A percentile compares a stretch with the other conserved stretches of the same genome.
Evolutionary conservation across 2,797 vertebrate genomes (phyloP).

Genomic region (Karalla daura): DNA sequence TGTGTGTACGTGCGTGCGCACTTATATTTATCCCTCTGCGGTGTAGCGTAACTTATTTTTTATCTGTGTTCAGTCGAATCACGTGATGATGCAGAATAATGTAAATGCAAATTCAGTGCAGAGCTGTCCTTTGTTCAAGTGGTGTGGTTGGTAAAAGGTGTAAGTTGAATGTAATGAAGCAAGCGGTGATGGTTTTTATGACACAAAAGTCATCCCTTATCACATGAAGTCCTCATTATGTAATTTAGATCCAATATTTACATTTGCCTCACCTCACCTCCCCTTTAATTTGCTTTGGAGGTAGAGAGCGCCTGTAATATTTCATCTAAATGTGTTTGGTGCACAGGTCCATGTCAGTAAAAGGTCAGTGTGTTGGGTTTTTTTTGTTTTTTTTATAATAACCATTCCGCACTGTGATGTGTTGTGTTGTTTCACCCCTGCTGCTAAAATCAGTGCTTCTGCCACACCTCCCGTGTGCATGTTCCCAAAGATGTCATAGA

Average conservation of each 20-base stretch:
- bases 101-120: no score
- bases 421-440: conserved; percentile 31
- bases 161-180: conserved; percentile 61
- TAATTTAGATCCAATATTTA: conserved; percentile 83
- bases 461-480: conserved; percentile 56
- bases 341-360: conserved; percentile 48
- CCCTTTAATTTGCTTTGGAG: conserved; percentile 60
- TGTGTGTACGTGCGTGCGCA: conserved; percentile 4
- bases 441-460: conserved; percentile 39
- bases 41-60: conserved; percentile 44
- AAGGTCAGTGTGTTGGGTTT: conserved; percentile 44
- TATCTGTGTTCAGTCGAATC: conserved; percentile 34
- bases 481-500: conserved; percentile 73
- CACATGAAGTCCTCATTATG: conserved; percentile 70
- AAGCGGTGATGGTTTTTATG: conserved; percentile 72
- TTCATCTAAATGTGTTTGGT: conserved; percentile 57
- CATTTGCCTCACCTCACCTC: conserved; percentile 50
- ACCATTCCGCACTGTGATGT: conserved; percentile 3
- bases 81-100: conserved; percentile 26
- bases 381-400: conserved; percentile 53
- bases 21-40: conserved; percentile 48
- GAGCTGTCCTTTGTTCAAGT: conserved; percentile 35
- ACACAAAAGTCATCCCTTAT: conserved; percentile 77
- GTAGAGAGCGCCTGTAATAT: conserved; percentile 34
- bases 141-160: conserved; percentile 31